A percentile compares a stretch with the other conserved stretches of the same genome.
Conservation (phyloP, 2,113 vertebrate species). For the Philantomba maxwellii region DNA sequence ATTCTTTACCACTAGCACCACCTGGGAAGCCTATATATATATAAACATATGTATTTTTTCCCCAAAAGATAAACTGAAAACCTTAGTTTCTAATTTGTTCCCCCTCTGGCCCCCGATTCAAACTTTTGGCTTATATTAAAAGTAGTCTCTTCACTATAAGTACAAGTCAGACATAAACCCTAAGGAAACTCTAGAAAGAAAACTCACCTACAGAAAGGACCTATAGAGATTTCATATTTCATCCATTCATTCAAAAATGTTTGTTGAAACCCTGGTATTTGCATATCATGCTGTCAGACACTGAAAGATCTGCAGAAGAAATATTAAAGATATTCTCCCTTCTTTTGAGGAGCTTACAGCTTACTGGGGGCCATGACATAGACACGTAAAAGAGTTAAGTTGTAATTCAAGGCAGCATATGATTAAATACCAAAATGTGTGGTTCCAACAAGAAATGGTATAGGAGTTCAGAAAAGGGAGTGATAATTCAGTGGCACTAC, state of each 20-base stretch:
- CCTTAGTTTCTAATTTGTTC: constrained; percentile 9
- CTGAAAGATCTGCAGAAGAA: constrained; percentile 51
- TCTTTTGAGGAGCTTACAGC: constrained; percentile 44
- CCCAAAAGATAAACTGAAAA: not conserved
- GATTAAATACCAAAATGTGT: constrained; percentile 63
- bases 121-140: constrained; percentile 21
- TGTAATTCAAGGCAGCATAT: constrained; percentile 61
- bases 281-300: constrained; percentile 52
- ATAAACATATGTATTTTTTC: not conserved
- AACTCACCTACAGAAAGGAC: constrained; percentile 13
- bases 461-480: constrained; percentile 54
- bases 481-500: constrained; percentile 31
- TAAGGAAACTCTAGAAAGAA: not conserved
- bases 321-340: constrained; percentile 36
- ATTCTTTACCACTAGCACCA: not conserved
- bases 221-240: constrained; percentile 49
- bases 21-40: not conserved
- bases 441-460: constrained; percentile 46
- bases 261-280: constrained; percentile 57
- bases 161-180: not conserved
- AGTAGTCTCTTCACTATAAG: not conserved
- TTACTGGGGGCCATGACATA: constrained; percentile 25
- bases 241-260: constrained; percentile 47
- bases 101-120: not conserved
- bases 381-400: constrained; percentile 52